A percentile compares a stretch with the other conserved stretches of the same genome.
Conservation (phyloP, 1,140 invertebrate species). For the Cydia splendana region DNA sequence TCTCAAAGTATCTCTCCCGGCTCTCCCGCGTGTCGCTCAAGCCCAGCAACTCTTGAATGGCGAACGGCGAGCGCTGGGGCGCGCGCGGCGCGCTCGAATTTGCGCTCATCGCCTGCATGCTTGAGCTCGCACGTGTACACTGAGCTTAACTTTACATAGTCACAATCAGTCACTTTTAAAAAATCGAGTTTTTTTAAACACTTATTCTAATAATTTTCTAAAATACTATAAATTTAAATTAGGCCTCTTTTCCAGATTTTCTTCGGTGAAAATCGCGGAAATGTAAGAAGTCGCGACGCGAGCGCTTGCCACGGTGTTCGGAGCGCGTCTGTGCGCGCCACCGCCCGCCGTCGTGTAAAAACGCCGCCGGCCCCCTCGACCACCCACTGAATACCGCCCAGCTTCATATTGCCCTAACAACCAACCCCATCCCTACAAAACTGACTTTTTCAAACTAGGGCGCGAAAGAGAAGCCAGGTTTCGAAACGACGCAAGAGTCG, state of each 20-base stretch:
- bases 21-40: slow-evolving; percentile 80
- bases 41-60: slow-evolving; percentile 94
- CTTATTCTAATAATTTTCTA: slow-evolving; percentile 33
- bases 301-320: slow-evolving; percentile 66
- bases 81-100: slow-evolving; percentile 65
- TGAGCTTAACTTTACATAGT: slow-evolving; percentile 41
- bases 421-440: slow-evolving; percentile 17
- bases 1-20: slow-evolving; percentile 58
- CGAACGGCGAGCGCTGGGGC: slow-evolving; percentile 93
- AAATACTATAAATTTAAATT: slow-evolving; percentile 34
- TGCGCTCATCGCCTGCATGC: slow-evolving; percentile 75
- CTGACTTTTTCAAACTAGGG: slow-evolving; percentile 49
- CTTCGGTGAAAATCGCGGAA: slow-evolving; percentile 52
- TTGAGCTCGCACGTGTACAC: slow-evolving; percentile 35
- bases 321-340: slow-evolving; percentile 61
- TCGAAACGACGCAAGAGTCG: slow-evolving; percentile 41
- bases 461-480: neutral
- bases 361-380: slow-evolving; percentile 11
- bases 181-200: slow-evolving; percentile 39
- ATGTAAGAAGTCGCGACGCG: slow-evolving; percentile 46
- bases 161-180: slow-evolving; percentile 25
- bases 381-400: neutral
- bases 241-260: slow-evolving; percentile 45
- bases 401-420: slow-evolving; percentile 17
- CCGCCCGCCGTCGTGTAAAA: slow-evolving; percentile 38